These are phyloP conservation scores for Campoplex nolae DNA, from an alignment of 2,888 invertebrate species.

Conservation along the genomic window DNA sequence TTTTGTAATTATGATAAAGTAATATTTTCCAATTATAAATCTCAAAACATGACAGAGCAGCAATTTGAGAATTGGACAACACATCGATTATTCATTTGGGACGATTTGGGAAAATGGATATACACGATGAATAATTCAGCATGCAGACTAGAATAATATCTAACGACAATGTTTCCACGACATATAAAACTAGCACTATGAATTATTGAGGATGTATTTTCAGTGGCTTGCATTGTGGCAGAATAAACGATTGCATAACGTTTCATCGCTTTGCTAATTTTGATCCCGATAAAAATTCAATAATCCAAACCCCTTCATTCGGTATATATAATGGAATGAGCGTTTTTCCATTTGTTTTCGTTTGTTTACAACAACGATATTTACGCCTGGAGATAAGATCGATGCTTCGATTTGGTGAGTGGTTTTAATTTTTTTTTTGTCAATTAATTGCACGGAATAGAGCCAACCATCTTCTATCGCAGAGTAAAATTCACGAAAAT, in stretches of 20 bases:
- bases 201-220: constrained; percentile 55
- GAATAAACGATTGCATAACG: constrained; percentile 64
- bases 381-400: constrained; percentile 31
- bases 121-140: constrained; percentile 45
- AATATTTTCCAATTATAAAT: not conserved
- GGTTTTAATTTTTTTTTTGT: constrained; percentile 52
- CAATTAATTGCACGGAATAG: constrained; percentile 75
- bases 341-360: constrained; percentile 19
- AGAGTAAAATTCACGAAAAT: constrained; percentile 74
- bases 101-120: not conserved
- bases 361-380: not conserved
- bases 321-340: not conserved
- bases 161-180: constrained; percentile 38
- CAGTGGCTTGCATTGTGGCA: constrained; percentile 78
- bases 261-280: constrained; percentile 30
- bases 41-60: not conserved
- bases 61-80: not conserved
- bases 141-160: constrained; percentile 56
- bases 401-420: constrained; percentile 63
- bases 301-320: not conserved
- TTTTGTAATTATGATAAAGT: not conserved
- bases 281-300: constrained; percentile 17
- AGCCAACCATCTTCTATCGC: constrained; percentile 76
- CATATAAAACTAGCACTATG: constrained; percentile 51
- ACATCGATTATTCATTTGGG: not conserved